These are phyloP conservation scores for Prionailurus viverrinus DNA, from an alignment of 2,113 vertebrate genomes.

Conservation along the genomic window DNA sequence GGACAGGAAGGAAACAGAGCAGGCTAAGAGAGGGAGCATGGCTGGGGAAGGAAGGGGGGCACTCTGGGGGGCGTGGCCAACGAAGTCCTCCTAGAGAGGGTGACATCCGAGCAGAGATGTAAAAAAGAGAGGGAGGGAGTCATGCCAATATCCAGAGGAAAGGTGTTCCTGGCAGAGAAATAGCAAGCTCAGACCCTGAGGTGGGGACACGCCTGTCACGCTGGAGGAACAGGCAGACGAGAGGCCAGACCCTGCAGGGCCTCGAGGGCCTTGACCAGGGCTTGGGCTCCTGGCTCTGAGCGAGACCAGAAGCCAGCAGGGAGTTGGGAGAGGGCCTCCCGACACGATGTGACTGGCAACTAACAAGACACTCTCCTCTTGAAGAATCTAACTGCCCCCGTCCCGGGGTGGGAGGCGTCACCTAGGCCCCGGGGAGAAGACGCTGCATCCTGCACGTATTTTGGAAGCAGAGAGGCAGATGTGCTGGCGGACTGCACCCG, in stretches of 20 bases:
- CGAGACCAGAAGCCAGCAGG: not conserved
- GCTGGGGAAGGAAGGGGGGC: not conserved
- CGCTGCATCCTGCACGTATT: not conserved
- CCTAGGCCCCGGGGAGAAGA: not conserved
- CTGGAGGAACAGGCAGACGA: not conserved
- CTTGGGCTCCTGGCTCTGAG: not conserved
- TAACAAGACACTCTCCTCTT: too few species aligned
- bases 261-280: too few species aligned
- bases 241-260: not conserved
- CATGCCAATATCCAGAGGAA: not conserved
- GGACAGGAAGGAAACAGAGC: not conserved
- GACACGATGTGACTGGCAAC: not conserved
- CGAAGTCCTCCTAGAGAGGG: not conserved
- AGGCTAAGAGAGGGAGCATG: not conserved
- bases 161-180: not conserved
- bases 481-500: not conserved
- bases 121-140: too few species aligned
- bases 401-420: not conserved
- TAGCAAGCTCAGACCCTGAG: rapidly evolving
- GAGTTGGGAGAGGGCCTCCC: not conserved
- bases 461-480: not conserved
- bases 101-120: not conserved
- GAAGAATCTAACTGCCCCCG: not conserved
- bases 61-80: not conserved
- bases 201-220: rapidly evolving